Evolutionary conservation across 2,113 vertebrate species (phyloP).

Genomic region (Bubo bubo): DNA sequence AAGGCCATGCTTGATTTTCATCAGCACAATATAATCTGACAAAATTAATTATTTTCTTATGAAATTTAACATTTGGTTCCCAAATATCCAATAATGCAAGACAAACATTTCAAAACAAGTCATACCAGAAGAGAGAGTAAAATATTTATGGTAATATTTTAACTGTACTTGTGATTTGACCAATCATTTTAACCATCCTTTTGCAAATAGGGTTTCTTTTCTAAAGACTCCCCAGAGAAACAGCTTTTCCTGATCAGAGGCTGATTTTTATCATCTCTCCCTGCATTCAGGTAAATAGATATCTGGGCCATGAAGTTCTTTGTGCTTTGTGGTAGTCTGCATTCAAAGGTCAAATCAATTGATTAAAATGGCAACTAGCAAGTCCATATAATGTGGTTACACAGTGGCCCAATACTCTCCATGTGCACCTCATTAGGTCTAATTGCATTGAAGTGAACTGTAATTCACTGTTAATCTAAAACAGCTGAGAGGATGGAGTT

Average conservation of each 20-base stretch:
- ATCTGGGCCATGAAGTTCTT: not conserved
- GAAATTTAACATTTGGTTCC: not conserved
- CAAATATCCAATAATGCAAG: not conserved
- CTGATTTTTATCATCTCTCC: not conserved
- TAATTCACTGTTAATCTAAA: slow-evolving; percentile 81
- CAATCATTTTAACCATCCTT: not conserved
- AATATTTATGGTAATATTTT: not conserved
- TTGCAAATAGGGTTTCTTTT: not conserved
- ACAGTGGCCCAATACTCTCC: slow-evolving; percentile 54
- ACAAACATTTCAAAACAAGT: not conserved
- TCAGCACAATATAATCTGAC: not conserved
- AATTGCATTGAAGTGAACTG: slow-evolving; percentile 75
- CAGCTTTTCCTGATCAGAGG: not conserved
- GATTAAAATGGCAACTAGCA: slow-evolving; percentile 47
- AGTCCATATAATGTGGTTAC: slow-evolving; percentile 44
- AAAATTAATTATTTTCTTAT: not conserved
- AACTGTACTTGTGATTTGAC: not conserved
- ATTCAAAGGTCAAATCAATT: slow-evolving; percentile 56
- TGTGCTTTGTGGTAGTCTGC: not conserved
- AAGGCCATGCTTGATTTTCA: not conserved
- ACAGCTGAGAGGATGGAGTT: slow-evolving; percentile 68
- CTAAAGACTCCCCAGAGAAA: not conserved
- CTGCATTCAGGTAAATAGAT: not conserved
- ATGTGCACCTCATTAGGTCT: slow-evolving; percentile 73
- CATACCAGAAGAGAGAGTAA: not conserved